These are phyloP conservation scores for Menidia beryllina DNA, from an alignment of 2,113 vertebrate genomes.

Conservation along the genomic window DNA sequence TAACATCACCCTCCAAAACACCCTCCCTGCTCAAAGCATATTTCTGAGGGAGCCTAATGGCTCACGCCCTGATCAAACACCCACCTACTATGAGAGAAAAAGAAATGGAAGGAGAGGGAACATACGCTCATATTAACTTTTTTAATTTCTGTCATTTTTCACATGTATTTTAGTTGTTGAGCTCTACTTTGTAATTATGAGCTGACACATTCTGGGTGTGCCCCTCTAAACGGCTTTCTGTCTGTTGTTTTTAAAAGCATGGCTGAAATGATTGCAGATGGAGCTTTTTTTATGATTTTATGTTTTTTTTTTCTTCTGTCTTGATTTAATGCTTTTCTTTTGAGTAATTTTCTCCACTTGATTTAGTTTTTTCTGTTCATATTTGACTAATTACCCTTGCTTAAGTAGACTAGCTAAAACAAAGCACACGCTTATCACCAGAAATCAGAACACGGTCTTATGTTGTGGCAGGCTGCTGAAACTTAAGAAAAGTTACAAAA, in stretches of 20 bases:
- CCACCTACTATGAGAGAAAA: constrained; percentile 63
- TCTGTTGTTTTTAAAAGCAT: constrained; percentile 76
- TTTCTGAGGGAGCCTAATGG: constrained; percentile 4
- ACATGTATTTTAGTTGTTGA: constrained; percentile 76
- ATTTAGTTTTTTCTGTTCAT: constrained; percentile 56
- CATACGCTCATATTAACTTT: constrained; percentile 74
- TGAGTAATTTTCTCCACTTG: constrained; percentile 54
- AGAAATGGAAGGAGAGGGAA: constrained; percentile 82
- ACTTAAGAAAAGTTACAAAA: constrained; percentile 30
- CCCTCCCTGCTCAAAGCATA: constrained; percentile 8
- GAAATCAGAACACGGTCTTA: constrained; percentile 51
- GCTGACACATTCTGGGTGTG: constrained; percentile 88
- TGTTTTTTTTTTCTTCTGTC: constrained; percentile 46
- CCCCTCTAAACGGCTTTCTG: constrained; percentile 74
- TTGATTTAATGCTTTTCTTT: constrained; percentile 53
- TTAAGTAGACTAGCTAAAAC: constrained; percentile 43
- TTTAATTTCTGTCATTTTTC: constrained; percentile 80
- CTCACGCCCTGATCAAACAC: constrained; percentile 36
- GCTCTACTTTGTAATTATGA: constrained; percentile 74
- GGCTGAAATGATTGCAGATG: constrained; percentile 81
- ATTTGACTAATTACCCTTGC: constrained; percentile 71
- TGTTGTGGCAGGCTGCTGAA: constrained; percentile 47
- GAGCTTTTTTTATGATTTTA: constrained; percentile 78
- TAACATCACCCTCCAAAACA: constrained; percentile 20
- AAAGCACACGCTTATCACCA: constrained; percentile 47